Evolutionary conservation across 2,797 vertebrate species (phyloP), one percentile per base, ranked within the genome.

Genomic region (Selene dorsalis): DNA sequence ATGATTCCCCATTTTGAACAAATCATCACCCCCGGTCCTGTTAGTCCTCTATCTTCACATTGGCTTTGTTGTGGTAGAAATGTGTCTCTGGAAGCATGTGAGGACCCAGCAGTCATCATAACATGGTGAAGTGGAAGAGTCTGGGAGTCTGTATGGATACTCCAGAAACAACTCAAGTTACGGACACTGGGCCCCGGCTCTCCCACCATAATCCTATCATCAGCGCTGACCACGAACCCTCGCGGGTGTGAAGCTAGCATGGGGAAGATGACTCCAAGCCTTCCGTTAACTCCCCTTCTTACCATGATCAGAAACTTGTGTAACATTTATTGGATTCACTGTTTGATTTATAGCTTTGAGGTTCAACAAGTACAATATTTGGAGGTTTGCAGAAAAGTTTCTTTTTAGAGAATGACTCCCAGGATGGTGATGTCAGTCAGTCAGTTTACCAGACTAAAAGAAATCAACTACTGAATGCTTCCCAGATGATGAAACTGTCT

Each of bases 81-180:
- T 57, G 22, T 48, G 48, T 78, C 60, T 60, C 55, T 70, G 68
- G 69, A 16, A 26, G 65, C 16, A 7, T 66, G 63, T 74, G 59
- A 73, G 67, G 53, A 66, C 74, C 59, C 69, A 45, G 55, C 41
- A 3, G 41, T 68, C 63, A 64, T 74, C 30, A 30, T 48, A 77
- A 75, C 22, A 22, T 10, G n/a, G 57, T 55, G 22, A 82, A 77
- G 47, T 81, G 65, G 65, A 78, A 65, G 74, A 71, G 80, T 73
- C 69, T n/a, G 59, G 60, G 26, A 71, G 62, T 32, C 77, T 39
- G 56, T 58, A 16, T 60, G 53, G 68, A 79, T 0, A n/a, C 60
- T 85, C 81, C 80, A 89, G 74, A 83, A 82, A 74, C 71, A 78
- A 80, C 86, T 86, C 17, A 28, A 11, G 14, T 57, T 79, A 74